Evolutionary conservation across 2,113 vertebrate genomes (phyloP).

Genomic region (Chloebia gouldiae): DNA sequence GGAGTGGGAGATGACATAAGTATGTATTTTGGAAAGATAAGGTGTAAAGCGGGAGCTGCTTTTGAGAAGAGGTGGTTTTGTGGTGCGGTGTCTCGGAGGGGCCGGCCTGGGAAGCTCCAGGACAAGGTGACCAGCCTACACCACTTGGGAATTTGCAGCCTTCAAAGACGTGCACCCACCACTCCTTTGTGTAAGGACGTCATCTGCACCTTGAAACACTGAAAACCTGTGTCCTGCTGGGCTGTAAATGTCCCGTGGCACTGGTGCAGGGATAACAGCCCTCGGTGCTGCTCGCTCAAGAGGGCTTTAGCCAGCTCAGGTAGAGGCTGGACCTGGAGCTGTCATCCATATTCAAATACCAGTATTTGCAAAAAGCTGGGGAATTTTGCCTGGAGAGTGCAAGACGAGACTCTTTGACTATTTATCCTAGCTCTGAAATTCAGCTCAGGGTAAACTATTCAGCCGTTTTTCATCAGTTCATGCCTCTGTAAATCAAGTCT

Average conservation of each 20-base stretch:
- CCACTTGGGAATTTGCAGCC: background rate
- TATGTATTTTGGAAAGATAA: background rate
- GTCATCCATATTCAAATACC: background rate
- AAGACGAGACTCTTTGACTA: background rate
- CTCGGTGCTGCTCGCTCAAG: background rate
- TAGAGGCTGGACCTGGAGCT: background rate
- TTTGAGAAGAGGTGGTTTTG: background rate
- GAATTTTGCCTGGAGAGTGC: background rate
- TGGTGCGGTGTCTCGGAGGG: rapidly evolving
- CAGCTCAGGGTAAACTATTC: background rate
- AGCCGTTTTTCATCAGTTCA: background rate
- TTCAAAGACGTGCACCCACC: background rate
- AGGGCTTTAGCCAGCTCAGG: background rate
- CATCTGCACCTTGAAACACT: too few relatives aligned
- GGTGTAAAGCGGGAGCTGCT: rapidly evolving
- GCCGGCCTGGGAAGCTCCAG: background rate
- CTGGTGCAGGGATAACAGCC: background rate
- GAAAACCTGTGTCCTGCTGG: rapidly evolving
- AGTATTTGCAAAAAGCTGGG: background rate
- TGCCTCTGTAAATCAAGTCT: background rate
- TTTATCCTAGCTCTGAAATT: background rate
- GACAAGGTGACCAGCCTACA: background rate
- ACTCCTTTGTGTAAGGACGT: background rate
- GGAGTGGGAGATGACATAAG: rapidly evolving
- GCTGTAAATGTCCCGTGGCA: background rate